Base-by-base conservation (phyloP, 2,113 vertebrate genomes). In the Acanthisitta chloris region DNA sequence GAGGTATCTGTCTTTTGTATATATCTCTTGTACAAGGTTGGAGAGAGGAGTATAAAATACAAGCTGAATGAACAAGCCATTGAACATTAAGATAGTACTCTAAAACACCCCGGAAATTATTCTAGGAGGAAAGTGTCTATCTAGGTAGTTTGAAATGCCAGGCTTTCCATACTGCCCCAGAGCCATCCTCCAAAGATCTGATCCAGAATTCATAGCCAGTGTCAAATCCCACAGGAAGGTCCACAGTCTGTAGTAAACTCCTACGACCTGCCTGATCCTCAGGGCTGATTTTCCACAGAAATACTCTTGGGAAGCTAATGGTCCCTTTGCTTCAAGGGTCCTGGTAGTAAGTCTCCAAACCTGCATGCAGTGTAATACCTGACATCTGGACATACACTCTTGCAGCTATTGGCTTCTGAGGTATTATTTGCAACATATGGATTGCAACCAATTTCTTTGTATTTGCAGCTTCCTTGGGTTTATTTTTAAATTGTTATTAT, bases 361-460 rank as follows among this genome's bases (percentile, higher is more conserved):
- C 19, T 43, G 34, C 15, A 46, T 24, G 40, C 12, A 66, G 45
- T 71, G 74, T 69, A 67, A 71, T 21, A 28, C 11, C 28, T 0
- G 0, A 8, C 55, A 51, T 17, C 26, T 54, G 33, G 21, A 61
- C 40, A 43, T 46, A 42, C 0, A 1, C 17, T 70, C 29, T n/a
- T 52, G 18, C 52, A 70, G 33, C 34, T 65, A 8, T 61, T 86
- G 21, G 38, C 23, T 88, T 8, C 34, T 16, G 28, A 91, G 45
- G 42, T 49, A 45, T 34, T 81, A 62, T 74, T 85, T 92, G 71
- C 82, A 93, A 59, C 17, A 42, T 33, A 45, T 18, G 8, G 8
- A 3, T 76, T 92, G 36, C 38, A 70, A 64, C 4, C 14, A 71
- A 10, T 24, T 73, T 38, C 46, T 20, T 74, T 49, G 6, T 62